Evolutionary conservation across 1,140 invertebrate species (phyloP).

Genomic region (Babylonia areolata): DNA sequence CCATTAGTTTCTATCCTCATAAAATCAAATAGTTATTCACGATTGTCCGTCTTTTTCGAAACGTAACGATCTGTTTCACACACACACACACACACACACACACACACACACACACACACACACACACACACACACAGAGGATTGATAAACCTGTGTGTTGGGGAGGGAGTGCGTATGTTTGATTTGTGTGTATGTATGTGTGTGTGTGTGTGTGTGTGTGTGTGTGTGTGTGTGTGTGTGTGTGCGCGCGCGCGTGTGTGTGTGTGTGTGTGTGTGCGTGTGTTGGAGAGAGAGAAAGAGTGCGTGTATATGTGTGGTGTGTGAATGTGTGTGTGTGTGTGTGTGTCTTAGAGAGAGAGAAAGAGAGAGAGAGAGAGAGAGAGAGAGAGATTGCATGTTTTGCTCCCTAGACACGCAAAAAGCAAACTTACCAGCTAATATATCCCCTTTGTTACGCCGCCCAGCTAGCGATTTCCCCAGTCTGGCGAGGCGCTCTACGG

Average conservation of each 20-base stretch:
- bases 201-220: no score
- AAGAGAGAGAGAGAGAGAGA: conserved; percentile 18
- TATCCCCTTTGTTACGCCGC: conserved; percentile 26
- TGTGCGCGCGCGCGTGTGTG: not conserved
- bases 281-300: not conserved
- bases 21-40: no score
- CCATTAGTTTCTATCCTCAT: no score
- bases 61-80: no score
- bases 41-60: no score
- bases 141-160: no score
- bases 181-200: no score
- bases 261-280: not conserved
- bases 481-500: not conserved
- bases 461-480: not conserved
- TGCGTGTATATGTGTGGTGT: not conserved
- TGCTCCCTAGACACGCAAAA: conserved; percentile 21
- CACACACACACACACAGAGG: no score
- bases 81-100: no score
- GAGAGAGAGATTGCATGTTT: not conserved
- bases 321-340: not conserved
- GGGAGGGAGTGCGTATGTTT: no score
- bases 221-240: no score
- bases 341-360: not conserved
- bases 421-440: conserved; percentile 29
- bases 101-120: no score